Evolutionary conservation across 1,140 invertebrate genomes (phyloP).

Genomic region (Penaeus vannamei): DNA sequence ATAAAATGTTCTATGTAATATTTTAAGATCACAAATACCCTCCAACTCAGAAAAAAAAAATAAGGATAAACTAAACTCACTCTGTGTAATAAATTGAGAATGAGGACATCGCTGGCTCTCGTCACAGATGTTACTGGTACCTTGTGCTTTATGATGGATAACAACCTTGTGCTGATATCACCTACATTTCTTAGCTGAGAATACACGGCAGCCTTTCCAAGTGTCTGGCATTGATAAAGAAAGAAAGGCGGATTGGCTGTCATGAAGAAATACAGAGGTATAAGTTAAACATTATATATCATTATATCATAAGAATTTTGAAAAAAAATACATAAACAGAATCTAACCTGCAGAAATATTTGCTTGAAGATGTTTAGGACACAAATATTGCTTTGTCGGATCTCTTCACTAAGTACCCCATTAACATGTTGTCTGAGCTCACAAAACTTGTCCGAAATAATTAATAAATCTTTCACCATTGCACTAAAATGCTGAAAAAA

Average conservation of each 20-base stretch:
- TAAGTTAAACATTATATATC: too few relatives aligned
- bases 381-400: slow-evolving; percentile 46
- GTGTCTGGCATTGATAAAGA: background rate
- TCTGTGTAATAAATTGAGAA: slow-evolving; percentile 49
- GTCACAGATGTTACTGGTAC: slow-evolving; percentile 30
- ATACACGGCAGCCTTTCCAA: slow-evolving; percentile 27
- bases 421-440: slow-evolving; percentile 36
- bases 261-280: too few relatives aligned
- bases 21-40: too few relatives aligned
- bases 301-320: too few relatives aligned
- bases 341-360: slow-evolving; percentile 26
- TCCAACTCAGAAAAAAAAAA: too few relatives aligned
- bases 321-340: background rate
- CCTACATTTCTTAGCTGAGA: slow-evolving; percentile 10
- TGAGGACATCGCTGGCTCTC: slow-evolving; percentile 21
- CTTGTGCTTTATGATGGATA: slow-evolving; percentile 33
- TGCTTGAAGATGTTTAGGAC: slow-evolving; percentile 44
- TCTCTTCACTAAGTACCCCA: slow-evolving; percentile 32
- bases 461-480: slow-evolving; percentile 44
- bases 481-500: slow-evolving; percentile 44
- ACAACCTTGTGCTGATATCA: background rate
- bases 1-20: background rate
- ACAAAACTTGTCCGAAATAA: slow-evolving; percentile 44
- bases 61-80: background rate
- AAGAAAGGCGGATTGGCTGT: background rate